Evolutionary conservation across 2,888 invertebrate genomes (phyloP).

Genomic region (Petrolisthes cinctipes): DNA sequence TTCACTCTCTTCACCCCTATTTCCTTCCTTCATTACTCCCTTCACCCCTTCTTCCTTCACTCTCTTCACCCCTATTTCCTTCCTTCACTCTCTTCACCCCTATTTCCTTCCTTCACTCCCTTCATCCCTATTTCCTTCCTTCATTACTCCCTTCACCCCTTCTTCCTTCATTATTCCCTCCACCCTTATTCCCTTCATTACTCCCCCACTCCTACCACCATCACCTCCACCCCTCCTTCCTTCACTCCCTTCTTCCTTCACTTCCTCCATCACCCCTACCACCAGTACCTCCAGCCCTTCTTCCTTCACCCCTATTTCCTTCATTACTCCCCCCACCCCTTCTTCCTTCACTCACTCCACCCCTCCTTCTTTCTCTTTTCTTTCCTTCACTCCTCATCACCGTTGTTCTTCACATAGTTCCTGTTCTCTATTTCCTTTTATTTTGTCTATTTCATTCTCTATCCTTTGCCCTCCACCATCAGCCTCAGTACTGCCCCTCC

Average conservation of each 20-base stretch:
- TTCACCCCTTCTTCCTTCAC: constrained; percentile 3
- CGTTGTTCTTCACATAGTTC: neutral
- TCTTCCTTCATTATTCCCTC: neutral
- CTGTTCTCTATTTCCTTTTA: neutral
- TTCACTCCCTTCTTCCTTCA: neutral
- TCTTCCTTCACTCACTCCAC: neutral
- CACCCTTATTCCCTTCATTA: neutral
- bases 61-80: neutral
- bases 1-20: no score
- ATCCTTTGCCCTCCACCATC: neutral
- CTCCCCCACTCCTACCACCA: neutral
- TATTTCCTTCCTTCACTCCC: neutral
- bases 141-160: neutral
- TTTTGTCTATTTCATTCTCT: neutral
- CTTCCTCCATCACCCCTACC: neutral
- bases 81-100: neutral
- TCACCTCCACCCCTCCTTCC: neutral
- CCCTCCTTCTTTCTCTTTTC: neutral
- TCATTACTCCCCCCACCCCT: no score
- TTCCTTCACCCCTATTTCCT: no score
- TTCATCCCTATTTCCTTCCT: neutral
- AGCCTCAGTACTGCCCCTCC: neutral
- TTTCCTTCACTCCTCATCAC: neutral
- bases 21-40: no score
- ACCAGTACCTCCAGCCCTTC: neutral